Evolutionary conservation across 2,113 vertebrate genomes (phyloP), one percentile per base, ranked within the genome.

Genomic region (Dipodomys spectabilis): DNA sequence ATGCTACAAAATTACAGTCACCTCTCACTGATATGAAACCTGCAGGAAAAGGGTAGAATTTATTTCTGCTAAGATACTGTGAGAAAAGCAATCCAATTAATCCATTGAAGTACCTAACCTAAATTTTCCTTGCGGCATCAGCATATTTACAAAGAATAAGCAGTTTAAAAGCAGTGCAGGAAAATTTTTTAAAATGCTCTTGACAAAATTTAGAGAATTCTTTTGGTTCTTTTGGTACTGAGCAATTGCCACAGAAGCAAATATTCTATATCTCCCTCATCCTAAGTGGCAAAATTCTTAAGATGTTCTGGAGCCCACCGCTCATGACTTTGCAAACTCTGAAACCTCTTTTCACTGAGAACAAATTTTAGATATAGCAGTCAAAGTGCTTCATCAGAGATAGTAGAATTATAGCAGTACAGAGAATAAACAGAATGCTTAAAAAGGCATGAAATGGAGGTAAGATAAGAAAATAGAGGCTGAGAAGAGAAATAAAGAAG

Each of bases 321-420:
- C 16, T 82, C 39, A 83, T 65, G 13, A 10, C n/a, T 53, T 11
- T 19, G 23, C 23, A 74, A 75, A 77, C 22, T 77, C 62, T 68
- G 78, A 92, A 86, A 91, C 3, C 30, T 49, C 15, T 74, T 82
- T 68, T 60, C 12, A 81, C 20, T 81, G 81, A 73, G 80, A 89
- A 84, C 19, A 39, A 89, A 95, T 23, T 71, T 78, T 27, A 91
- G 22, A 3, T 77, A 35, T n/a, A 82, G 32, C 25, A 79, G 49
- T 25, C 72, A 82, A 95, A 60, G 10, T n/a, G 25, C 10, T 82
- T 93, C 28, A 44, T 10, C 15, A 25, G 23, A 30, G 32, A 83
- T 3, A 83, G 3, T 16, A 62, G 53, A 85, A 25, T 2, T 13
- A 62, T 1, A 78, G 25, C 71, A 25, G 27, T 35, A 22, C 71